Conservation (phyloP, 2,797 vertebrate species). For the Sphenopsis melanotis region DNA sequence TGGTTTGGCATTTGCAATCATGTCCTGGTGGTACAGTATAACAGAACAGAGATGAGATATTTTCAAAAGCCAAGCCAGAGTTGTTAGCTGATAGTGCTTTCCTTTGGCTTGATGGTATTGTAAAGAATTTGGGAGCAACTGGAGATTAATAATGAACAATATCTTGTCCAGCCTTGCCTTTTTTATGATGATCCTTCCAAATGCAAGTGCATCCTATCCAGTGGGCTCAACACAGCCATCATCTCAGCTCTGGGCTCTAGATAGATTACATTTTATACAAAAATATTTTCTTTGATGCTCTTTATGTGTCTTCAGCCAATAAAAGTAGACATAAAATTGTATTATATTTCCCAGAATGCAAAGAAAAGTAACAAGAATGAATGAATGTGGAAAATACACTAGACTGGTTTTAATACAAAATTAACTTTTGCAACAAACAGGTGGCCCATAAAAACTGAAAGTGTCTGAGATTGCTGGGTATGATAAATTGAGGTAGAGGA, state of each 20-base stretch:
- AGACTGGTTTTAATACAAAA: background rate
- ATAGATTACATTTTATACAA: background rate
- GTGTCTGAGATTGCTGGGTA: background rate
- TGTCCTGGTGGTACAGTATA: background rate
- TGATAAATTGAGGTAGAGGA: background rate
- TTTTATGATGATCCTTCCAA: background rate
- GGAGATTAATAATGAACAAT: background rate
- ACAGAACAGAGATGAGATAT: background rate
- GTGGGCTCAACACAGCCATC: background rate
- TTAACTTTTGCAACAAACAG: background rate
- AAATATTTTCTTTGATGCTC: background rate
- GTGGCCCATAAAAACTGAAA: background rate
- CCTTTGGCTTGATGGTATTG: background rate
- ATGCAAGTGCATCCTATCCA: background rate
- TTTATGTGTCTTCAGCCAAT: background rate
- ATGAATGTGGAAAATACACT: background rate
- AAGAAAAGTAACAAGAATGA: background rate
- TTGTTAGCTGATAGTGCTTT: background rate
- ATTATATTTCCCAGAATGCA: background rate
- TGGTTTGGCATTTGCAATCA: background rate
- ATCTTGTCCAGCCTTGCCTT: background rate
- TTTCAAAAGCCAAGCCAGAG: background rate
- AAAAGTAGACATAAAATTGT: background rate
- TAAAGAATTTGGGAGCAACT: background rate
- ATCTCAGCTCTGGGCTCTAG: background rate